These are phyloP conservation scores for Saguinus imperator DNA, from an alignment of 2,113 vertebrate genomes.

Conservation along the genomic window DNA sequence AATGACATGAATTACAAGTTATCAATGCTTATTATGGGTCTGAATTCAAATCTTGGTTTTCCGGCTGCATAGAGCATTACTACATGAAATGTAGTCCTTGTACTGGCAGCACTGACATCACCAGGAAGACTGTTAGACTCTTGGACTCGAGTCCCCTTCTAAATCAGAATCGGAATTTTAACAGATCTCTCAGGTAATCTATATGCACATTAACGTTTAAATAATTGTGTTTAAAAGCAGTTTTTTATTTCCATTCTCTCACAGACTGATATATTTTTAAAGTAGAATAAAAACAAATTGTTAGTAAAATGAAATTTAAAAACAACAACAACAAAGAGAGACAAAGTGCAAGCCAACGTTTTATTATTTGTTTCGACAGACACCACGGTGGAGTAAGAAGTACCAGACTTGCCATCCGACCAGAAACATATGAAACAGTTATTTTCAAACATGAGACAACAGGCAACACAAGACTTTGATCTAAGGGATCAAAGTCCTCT, in stretches of 20 bases:
- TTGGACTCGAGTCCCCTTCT: neutral
- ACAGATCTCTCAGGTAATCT: neutral
- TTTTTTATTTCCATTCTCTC: slow-evolving; percentile 28
- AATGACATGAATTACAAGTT: neutral
- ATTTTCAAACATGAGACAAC: neutral
- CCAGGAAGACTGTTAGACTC: neutral
- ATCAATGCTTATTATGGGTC: neutral
- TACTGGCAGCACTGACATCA: neutral
- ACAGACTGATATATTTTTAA: neutral
- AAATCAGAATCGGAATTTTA: slow-evolving; percentile 20
- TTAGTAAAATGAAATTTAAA: neutral
- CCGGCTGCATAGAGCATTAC: neutral
- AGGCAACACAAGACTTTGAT: neutral
- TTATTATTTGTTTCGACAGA: neutral
- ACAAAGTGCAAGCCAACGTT: neutral
- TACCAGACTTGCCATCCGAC: neutral
- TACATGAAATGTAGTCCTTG: neutral
- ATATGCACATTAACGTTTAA: slow-evolving; percentile 17
- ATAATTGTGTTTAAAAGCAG: neutral
- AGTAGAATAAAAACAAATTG: slow-evolving; percentile 20
- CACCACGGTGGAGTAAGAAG: neutral
- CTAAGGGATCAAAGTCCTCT: too few relatives aligned
- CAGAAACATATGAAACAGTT: neutral
- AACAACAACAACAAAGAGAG: neutral
- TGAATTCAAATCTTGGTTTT: neutral